Conservation (phyloP, 2,113 vertebrate genomes). For the Pantherophis guttatus region DNA sequence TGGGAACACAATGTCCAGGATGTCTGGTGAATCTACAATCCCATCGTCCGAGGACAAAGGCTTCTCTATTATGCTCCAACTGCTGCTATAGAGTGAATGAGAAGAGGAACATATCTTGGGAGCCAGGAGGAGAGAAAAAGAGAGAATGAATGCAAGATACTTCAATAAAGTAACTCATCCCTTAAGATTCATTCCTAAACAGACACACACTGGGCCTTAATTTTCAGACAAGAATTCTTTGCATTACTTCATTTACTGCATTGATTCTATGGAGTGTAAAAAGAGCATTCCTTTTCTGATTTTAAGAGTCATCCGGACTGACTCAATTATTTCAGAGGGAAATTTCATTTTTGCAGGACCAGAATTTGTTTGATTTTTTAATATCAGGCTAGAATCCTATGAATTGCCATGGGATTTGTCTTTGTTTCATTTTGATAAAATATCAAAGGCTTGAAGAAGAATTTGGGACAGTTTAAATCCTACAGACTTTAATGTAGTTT, state of each 20-base stretch:
- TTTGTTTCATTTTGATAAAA: not conserved
- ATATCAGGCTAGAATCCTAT: not conserved
- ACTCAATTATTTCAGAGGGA: not conserved
- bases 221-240: not conserved
- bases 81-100: conserved; percentile 75
- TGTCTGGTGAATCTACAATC: conserved; percentile 2
- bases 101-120: conserved; percentile 72
- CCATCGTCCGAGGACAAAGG: conserved; percentile 41
- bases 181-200: not conserved
- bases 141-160: not conserved
- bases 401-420: not conserved
- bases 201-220: not conserved
- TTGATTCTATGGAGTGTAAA: not conserved
- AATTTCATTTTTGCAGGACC: not conserved
- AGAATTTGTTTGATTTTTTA: not conserved
- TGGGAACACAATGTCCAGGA: not conserved
- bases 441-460: not conserved
- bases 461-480: not conserved
- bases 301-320: not conserved
- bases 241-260: not conserved
- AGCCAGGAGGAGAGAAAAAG: conserved; percentile 1
- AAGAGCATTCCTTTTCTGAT: not conserved
- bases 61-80: conserved; percentile 73
- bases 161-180: not conserved
- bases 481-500: not conserved